Percentiles rank a stretch among this genome's conserved stretches.
Conservation (phyloP, 2,113 vertebrate genomes). For the Pyrgilauda ruficollis region DNA sequence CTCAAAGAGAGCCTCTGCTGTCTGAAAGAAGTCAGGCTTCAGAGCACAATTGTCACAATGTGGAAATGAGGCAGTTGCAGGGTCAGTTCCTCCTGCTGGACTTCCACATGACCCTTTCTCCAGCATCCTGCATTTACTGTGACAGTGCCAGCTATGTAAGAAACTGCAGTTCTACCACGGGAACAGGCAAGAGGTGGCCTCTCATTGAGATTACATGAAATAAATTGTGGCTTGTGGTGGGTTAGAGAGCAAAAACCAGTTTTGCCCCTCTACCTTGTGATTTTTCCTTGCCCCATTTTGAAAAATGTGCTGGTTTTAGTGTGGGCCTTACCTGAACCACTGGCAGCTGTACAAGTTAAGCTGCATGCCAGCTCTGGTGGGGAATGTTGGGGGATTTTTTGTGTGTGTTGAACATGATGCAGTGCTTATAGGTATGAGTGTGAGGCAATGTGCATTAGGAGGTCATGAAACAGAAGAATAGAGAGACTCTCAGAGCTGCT, state of each 20-base stretch:
- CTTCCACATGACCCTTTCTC: neutral
- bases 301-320: neutral
- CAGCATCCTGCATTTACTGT: neutral
- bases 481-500: neutral
- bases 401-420: neutral
- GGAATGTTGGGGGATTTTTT: fast-evolving
- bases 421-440: neutral
- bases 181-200: neutral
- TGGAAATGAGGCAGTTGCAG: neutral
- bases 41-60: neutral
- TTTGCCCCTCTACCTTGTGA: neutral
- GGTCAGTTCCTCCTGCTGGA: neutral
- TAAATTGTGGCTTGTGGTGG: neutral
- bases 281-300: neutral
- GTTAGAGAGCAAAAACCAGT: neutral
- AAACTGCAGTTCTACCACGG: neutral
- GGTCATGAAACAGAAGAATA: neutral
- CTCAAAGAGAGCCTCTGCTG: neutral
- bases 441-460: neutral
- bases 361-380: neutral
- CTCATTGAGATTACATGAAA: neutral
- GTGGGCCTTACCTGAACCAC: neutral
- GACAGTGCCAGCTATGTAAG: neutral
- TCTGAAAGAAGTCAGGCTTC: neutral
- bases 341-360: neutral